These are phyloP conservation scores for Acanthosepion esculentum DNA, from an alignment of 2,888 invertebrate genomes.

Conservation along the genomic window DNA sequence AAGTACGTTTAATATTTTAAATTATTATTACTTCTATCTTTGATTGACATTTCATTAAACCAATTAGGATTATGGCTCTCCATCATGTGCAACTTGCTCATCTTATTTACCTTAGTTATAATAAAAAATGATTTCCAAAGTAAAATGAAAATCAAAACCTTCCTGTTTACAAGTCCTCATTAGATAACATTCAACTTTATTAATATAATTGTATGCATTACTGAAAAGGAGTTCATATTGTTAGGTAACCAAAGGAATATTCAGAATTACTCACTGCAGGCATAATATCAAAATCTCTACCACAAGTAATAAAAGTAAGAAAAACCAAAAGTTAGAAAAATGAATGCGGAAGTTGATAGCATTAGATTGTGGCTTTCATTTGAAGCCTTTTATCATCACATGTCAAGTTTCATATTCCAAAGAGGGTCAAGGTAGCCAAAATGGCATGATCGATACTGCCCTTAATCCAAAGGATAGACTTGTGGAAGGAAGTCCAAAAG, in stretches of 20 bases:
- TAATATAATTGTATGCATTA: not conserved
- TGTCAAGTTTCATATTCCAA: not conserved
- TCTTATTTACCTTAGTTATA: not conserved
- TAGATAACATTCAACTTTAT: not conserved
- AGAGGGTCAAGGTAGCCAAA: not conserved
- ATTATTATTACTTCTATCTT: not conserved
- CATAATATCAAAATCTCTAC: not conserved
- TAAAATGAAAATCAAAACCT: not conserved
- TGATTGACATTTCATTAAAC: not conserved
- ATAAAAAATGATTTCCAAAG: not conserved
- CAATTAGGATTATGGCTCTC: not conserved
- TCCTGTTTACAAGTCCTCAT: not conserved
- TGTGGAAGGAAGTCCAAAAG: not conserved
- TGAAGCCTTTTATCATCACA: not conserved
- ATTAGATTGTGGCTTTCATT: not conserved
- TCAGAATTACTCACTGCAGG: not conserved
- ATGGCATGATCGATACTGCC: not conserved
- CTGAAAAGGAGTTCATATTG: not conserved
- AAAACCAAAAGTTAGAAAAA: not conserved
- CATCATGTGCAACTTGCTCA: not conserved
- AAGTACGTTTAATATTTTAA: not conserved
- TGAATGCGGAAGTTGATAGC: not conserved
- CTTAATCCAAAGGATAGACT: not conserved
- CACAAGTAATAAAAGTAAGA: not conserved
- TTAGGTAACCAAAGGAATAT: not conserved